Percentiles rank a stretch among this genome's conserved stretches.
These are phyloP conservation scores for Uropsilus gracilis DNA, from an alignment of 2,113 vertebrate genomes.

Conservation along the genomic window DNA sequence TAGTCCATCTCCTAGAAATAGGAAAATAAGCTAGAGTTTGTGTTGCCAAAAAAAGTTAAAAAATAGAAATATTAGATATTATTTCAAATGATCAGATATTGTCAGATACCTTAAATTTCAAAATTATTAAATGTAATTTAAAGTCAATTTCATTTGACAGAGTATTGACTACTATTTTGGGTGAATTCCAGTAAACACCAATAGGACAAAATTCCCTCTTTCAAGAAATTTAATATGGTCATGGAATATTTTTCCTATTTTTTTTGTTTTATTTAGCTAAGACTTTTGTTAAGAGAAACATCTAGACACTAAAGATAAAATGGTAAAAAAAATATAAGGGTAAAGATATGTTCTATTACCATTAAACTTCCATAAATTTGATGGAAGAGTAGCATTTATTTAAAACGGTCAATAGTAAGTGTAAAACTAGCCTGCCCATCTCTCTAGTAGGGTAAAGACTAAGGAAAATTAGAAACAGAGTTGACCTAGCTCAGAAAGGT, in stretches of 20 bases:
- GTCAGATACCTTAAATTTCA: not conserved
- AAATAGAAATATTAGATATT: rapidly evolving
- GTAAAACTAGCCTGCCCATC: not conserved
- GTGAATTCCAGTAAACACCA: not conserved
- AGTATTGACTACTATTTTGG: not conserved
- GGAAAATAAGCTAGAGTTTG: too few species aligned
- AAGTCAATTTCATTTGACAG: not conserved
- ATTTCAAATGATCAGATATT: not conserved
- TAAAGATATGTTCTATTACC: not conserved
- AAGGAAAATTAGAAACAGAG: not conserved
- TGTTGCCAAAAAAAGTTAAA: not conserved
- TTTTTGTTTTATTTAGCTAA: too few species aligned
- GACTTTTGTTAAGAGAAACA: not conserved
- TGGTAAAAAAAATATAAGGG: not conserved
- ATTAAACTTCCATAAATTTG: not conserved
- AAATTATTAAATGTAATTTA: not conserved
- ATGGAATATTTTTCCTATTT: not conserved
- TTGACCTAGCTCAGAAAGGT: not conserved
- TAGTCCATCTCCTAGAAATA: too few species aligned
- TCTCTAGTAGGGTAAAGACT: not conserved
- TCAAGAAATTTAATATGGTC: not conserved
- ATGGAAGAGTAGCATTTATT: not conserved
- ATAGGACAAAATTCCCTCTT: not conserved
- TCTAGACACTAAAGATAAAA: not conserved
- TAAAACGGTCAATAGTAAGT: not conserved